Evolutionary conservation across 2,888 invertebrate species (phyloP), one percentile per base, ranked within the genome.

Genomic region (Zaprionus obscuricornis): DNA sequence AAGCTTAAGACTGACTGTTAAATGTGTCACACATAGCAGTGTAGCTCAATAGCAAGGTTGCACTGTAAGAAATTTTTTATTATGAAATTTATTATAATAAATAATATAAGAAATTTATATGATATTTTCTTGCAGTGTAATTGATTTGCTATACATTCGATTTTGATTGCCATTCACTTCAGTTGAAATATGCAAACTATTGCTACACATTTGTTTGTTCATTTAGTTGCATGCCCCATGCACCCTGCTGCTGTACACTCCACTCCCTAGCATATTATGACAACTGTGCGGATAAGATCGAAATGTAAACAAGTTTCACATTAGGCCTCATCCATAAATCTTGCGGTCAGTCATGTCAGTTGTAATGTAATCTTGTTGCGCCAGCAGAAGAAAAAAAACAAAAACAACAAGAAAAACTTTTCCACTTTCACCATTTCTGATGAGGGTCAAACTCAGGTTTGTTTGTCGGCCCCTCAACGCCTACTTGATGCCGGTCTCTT

Each of bases 341-440:
- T 42, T 14, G 13, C 14, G 26, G 47, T 18, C 8, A 29, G 54
- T 4, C n/a, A n/a, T n/a, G n/a, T n/a, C 10, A 18, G 18, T 27
- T 33, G 37, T 31, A 56, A 58, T 62, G 18, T n/a, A 57, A 69
- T 62, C 51, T 42, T 14, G 62, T 55, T 57, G 37, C 54, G 57
- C 69, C 70, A 59, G 66, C 70, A 70, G 47, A 8, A 2, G 8
- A 16, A 33, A 20, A 14, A 18, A 11, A 51, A 5, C 24, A 33
- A 20, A 14, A 18, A 11, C 37, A 5, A 18, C 22, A 1, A 45
- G 22, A 7, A 47, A 46, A 42, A 24, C 51, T 54, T 54, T 65
- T 55, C 50, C 50, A 74, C 73, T 73, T 73, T 73, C 73, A 70
- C 73, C 60, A 37, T 14, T 13, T 2, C 17, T 51, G 74, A 62